phyloP scores from a whole-genome alignment of 2,888 invertebrate species.

The Charanyca ferruginea region DNA sequence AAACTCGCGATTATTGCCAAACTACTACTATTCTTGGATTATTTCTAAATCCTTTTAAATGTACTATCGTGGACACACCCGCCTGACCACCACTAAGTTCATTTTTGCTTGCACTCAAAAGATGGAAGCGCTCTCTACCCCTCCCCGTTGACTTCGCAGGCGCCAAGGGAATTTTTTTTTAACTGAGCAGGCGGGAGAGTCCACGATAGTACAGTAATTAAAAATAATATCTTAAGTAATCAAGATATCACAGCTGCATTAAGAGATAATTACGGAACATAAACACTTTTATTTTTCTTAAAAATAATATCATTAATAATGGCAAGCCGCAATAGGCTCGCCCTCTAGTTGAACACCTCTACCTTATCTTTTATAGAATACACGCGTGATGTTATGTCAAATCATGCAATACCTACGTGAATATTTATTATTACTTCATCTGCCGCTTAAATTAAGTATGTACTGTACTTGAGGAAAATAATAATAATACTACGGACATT shows the following conservation, averaged over 20 bases:
- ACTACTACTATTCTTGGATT: conserved; percentile 27
- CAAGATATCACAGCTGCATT: not conserved
- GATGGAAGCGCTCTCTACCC: too few species aligned
- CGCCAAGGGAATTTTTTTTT: too few species aligned
- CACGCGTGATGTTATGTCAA: too few species aligned
- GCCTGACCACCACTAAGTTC: too few species aligned
- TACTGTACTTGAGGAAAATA: not conserved
- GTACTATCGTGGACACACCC: not conserved
- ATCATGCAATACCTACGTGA: not conserved
- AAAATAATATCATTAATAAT: too few species aligned
- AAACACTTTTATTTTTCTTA: too few species aligned
- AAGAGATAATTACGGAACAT: too few species aligned
- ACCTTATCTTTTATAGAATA: not conserved
- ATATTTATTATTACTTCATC: not conserved
- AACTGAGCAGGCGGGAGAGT: too few species aligned
- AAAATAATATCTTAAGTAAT: too few species aligned
- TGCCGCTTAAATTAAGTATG: not conserved
- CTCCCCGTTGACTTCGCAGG: too few species aligned
- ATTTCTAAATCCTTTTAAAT: conserved; percentile 16
- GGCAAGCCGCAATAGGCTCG: not conserved
- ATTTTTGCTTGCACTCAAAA: too few species aligned
- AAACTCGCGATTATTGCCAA: conserved; percentile 54
- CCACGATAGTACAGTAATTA: too few species aligned
- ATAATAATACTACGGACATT: not conserved
- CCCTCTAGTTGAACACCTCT: not conserved